Base-by-base conservation (phyloP, 1,140 invertebrate genomes). In the Drosophila ficusphila region DNA sequence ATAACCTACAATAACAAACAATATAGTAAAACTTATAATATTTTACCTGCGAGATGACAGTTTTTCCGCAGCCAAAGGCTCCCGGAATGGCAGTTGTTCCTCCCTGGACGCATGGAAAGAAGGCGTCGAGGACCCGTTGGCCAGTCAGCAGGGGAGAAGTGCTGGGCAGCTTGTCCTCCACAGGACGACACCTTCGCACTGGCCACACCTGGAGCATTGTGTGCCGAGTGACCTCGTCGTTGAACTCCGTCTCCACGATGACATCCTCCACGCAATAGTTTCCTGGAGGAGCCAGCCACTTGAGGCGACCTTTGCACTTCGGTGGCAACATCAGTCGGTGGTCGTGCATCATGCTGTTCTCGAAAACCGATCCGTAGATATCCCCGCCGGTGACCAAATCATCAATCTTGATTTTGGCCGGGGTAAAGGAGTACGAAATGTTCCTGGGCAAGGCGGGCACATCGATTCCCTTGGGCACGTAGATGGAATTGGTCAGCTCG, bases 381-480 rank as follows among this genome's bases (percentile, higher is more conserved):
- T 99, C 99, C 58, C 99, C 99, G 31, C 99, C 98, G 33, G 98
- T 99, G 42, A 99, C 95, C 91, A 99, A 97, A 56, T 96, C 96
- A 3, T 96, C 97, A 49, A 96, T 92, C 91, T 96, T 96, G 14
- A 99, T 94, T 69, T 95, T 95, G 1, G 94, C 69, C 0, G 98
- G 97, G 88, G 95, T 94, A 92, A 99, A 99, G 57, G 99, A 97
- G 97, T 98, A 99, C n/a, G 93, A 91, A 38, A 93, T 91, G 4
- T 94, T 94, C 46, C 96, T 93, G n/a, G 96, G 96, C 11, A 99
- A 92, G 38, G 96, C 94, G 33, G 97, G 97, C 31, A 97, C 95
- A 92, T 99, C 99, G 7, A 99, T 94, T 93, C 99, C 99, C 92
- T 99, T 99, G n/a, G 99, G 99, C 92, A 99, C 99, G 93, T 99